Percentiles rank a stretch among this genome's conserved stretches.
Evolutionary conservation across 2,888 invertebrate genomes (phyloP).

Genomic region (Himalopsyche japonica): DNA sequence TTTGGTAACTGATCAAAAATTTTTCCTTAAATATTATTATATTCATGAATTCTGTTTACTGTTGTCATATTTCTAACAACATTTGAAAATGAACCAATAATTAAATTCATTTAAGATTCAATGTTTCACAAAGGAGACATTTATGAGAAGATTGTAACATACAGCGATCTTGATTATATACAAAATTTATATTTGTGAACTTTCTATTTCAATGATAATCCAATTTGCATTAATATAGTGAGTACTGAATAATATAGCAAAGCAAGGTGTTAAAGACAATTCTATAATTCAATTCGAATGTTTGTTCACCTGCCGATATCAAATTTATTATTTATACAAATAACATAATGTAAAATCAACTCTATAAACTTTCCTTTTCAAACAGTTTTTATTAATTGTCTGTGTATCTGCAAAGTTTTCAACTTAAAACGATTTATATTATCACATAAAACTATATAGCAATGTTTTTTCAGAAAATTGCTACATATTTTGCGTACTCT

Average conservation of each 20-base stretch:
- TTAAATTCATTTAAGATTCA: background rate
- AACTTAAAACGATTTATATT: too few relatives aligned
- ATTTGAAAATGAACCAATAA: background rate
- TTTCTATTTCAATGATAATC: background rate
- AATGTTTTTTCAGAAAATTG: too few relatives aligned
- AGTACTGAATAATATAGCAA: background rate
- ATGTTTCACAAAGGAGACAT: background rate
- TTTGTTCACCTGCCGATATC: background rate
- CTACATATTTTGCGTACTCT: too few relatives aligned
- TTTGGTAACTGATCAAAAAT: background rate
- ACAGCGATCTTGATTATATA: background rate
- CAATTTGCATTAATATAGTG: background rate
- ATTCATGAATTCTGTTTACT: background rate
- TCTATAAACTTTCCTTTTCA: background rate
- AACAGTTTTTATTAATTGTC: background rate
- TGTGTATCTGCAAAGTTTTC: too few relatives aligned
- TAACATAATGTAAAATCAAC: background rate
- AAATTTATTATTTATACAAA: background rate
- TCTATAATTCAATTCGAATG: background rate
- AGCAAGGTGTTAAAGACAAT: background rate
- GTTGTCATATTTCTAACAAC: background rate
- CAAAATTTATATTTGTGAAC: background rate
- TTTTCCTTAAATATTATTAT: background rate
- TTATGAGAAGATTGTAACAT: background rate
- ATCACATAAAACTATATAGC: too few relatives aligned